A percentile compares a stretch with the other conserved stretches of the same genome.
These are phyloP conservation scores for Augochlora pura DNA, from an alignment of 1,140 invertebrate species.

Conservation along the genomic window DNA sequence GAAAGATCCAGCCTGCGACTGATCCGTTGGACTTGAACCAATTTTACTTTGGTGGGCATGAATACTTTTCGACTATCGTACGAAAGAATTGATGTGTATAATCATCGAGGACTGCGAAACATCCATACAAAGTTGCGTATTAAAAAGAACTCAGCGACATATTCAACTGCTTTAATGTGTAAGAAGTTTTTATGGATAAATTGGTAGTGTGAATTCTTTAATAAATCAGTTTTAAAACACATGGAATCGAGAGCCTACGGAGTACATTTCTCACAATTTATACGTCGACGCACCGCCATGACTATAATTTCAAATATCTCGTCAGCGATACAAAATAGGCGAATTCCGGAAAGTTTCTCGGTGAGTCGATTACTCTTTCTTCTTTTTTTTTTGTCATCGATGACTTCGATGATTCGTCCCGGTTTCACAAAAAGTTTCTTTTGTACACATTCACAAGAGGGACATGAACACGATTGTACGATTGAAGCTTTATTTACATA, in stretches of 20 bases:
- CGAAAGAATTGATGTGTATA: conserved; percentile 57
- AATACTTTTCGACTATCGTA: conserved; percentile 66
- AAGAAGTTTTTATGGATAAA: conserved; percentile 78
- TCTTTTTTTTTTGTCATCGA: too few relatives aligned
- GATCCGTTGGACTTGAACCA: conserved; percentile 50
- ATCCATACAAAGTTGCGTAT: conserved; percentile 46
- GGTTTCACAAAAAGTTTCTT: not conserved
- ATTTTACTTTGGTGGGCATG: conserved; percentile 34
- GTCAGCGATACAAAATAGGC: not conserved
- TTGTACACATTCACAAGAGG: not conserved
- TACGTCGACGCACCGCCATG: not conserved
- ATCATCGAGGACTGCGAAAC: conserved; percentile 45
- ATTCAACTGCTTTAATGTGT: conserved; percentile 76
- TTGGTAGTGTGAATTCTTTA: conserved; percentile 79
- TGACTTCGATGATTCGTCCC: not conserved
- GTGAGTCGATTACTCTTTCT: too few relatives aligned
- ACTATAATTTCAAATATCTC: too few relatives aligned
- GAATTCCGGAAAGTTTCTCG: too few relatives aligned
- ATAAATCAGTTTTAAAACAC: conserved; percentile 74
- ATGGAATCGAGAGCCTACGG: not conserved
- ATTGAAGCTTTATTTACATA: conserved; percentile 73
- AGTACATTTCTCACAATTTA: not conserved
- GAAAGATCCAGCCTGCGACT: conserved; percentile 33
- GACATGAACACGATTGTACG: conserved; percentile 10
- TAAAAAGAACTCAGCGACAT: conserved; percentile 51